Base-by-base conservation (phyloP, 2,797 vertebrate genomes). In the Phrynocephalus guinanensis region DNA sequence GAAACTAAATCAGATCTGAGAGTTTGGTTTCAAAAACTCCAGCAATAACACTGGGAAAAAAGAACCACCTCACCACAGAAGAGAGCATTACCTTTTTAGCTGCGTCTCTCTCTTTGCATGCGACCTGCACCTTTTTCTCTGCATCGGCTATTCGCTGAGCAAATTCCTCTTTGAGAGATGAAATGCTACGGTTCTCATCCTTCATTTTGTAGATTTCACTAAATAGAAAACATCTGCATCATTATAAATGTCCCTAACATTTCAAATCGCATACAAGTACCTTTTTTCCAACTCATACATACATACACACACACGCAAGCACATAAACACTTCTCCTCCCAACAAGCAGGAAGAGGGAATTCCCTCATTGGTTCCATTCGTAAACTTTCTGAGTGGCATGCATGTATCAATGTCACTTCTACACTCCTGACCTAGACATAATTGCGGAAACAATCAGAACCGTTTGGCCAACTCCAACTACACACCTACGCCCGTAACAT, bases 81-180 rank as follows among this genome's bases (percentile, higher is more conserved):
- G 90, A 83, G 71, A 1, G 6, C 50, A 75, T 92, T 96, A 99
- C 99, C 98, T 99, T 99, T 95, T 98, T 99, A 91, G 98, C 97
- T 30, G 98, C 97, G 95, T 99, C 99, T 93, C 99, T 97, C 90
- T 99, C 99, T 95, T 99, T 99, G 96, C 98, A 99, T 86, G 99
- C 98, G 33, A 99, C 90, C 60, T 99, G 99, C 89, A 97, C 98
- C 93, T 98, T 99, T 94, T 98, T 98, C 94, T 99, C 99, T 44
- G 98, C 95, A 91, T 99, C 99, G 3, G 98, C 99, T 88, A 99
- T 99, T 87, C 99, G 98, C 93, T 99, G 98, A 33, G 99, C 98
- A 96, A 99, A 99, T 92, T 99, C 99, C 30, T 99, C 98, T 94
- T 98, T 98, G 38, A 99, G 97, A 91, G 98, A 98, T 89, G 98